Percentiles rank a stretch among this genome's conserved stretches.
Conservation (phyloP, 53 echinoderm and acorn worm genomes). For the Arbacia lixula region DNA sequence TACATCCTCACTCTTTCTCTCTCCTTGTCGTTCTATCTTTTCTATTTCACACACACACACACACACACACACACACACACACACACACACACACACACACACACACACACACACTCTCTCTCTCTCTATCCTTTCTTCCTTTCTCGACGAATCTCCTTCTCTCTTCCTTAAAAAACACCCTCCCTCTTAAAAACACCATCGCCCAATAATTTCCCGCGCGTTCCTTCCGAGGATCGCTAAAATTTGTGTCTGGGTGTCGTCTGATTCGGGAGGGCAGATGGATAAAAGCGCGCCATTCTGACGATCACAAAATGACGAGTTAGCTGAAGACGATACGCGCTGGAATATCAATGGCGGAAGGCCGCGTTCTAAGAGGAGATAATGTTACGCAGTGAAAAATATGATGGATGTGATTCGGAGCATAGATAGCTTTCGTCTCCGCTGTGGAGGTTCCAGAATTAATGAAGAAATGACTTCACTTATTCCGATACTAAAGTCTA, state of each 20-base stretch:
- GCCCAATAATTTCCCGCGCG: no score
- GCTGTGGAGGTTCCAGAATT: no score
- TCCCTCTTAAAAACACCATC: no score
- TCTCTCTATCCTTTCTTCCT: constrained; percentile 16
- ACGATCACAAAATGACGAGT: constrained; percentile 32
- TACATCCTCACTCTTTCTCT: no score
- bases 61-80: neutral
- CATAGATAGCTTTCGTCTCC: constrained; percentile 4
- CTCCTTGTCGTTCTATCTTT: constrained; percentile 3
- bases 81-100: neutral
- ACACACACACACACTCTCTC: no score
- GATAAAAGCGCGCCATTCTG: constrained; percentile 39
- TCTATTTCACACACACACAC: no score
- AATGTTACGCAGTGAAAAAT: constrained; percentile 27
- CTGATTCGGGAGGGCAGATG: constrained; percentile 20
- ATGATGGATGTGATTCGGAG: constrained; percentile 33
- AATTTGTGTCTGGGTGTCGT: constrained; percentile 41
- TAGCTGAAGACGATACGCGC: constrained; percentile 34
- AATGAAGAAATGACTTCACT: no score
- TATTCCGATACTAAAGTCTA: no score
- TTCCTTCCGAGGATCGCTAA: no score
- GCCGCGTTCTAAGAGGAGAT: constrained; percentile 8
- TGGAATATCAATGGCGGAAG: constrained; percentile 46
- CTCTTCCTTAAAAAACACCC: no score
- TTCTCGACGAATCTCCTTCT: constrained; percentile 2